Evolutionary conservation across 2,888 invertebrate species (phyloP), one percentile per base, ranked within the genome.

Genomic region (Craniophora ligustri): DNA sequence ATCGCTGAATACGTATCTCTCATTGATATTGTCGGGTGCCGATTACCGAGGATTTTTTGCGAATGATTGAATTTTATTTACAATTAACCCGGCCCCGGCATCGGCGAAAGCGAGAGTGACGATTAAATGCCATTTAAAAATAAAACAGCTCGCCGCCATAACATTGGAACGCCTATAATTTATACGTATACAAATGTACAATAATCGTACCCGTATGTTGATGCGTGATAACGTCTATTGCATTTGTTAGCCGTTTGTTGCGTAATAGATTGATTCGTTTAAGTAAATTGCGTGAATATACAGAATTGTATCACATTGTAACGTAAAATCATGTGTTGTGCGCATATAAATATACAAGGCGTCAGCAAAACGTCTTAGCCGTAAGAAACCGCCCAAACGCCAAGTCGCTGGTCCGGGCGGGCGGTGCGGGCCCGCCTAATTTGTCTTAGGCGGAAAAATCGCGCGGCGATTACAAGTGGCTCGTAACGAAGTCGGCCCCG

Each of bases 381-480:
- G 39, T 80, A 88, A 88, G 89, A 89, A 88, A 77, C 85, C 90
- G 89, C 88, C 91, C 91, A 88, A 87, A 84, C 73, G 83, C 78
- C n/a, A 81, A 82, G 81, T 72, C 65, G 53, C 73, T 68, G 80
- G 73, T 81, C 71, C 77, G 81, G 74, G 79, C 76, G 75, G 85
- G 85, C 82, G 84, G 84, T 81, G 82, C 83, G 80, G 87, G 87
- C 82, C 90, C 88, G 90, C 92, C 91, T 93, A 93, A 93, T 92
- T 92, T 91, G 89, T 92, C 92, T 93, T 91, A 92, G 92, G 91
- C 92, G 92, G 92, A 92, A 93, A 92, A 93, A 93, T 92, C 91
- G 91, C 88, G 85, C 85, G 88, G 89, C 89, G 89, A 92, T 92
- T 91, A 92, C 92, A 92, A 92, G 92, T 93, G 92, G 91, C 91